Conservation (phyloP, 2,797 vertebrate genomes). For the Nasua narica region DNA sequence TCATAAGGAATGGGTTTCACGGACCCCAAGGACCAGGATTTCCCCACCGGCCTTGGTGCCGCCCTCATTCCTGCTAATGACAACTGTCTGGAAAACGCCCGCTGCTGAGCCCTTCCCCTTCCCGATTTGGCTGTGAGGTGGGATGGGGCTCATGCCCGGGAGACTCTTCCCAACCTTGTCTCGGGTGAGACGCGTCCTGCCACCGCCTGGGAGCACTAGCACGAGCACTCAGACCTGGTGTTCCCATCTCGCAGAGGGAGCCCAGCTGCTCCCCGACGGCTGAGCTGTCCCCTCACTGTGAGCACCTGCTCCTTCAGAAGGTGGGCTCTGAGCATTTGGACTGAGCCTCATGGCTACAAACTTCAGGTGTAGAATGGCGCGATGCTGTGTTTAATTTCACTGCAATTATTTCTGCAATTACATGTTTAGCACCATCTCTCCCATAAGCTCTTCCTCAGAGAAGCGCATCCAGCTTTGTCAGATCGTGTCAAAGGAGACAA, state of each 20-base stretch:
- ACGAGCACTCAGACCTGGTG: background rate
- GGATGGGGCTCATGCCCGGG: background rate
- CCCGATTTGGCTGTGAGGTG: background rate
- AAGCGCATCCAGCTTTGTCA: background rate
- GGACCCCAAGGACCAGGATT: background rate
- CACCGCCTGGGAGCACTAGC: rapidly evolving
- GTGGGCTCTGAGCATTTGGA: background rate
- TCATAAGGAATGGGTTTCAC: background rate
- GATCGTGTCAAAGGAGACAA: background rate
- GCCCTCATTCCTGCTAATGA: rapidly evolving
- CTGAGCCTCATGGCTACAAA: background rate
- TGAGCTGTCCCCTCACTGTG: background rate
- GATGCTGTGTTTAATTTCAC: background rate
- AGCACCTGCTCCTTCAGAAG: background rate
- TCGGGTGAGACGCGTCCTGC: background rate
- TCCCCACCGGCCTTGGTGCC: no score
- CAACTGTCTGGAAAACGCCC: background rate
- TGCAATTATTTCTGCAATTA: background rate
- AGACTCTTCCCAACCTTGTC: background rate
- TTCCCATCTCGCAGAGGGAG: rapidly evolving
- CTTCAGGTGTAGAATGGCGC: background rate
- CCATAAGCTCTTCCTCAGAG: background rate
- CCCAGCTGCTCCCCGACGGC: no score
- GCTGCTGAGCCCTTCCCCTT: background rate
- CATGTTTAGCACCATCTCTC: background rate